These are phyloP conservation scores for Operophtera brumata DNA, from an alignment of 2,888 invertebrate genomes.

Conservation along the genomic window DNA sequence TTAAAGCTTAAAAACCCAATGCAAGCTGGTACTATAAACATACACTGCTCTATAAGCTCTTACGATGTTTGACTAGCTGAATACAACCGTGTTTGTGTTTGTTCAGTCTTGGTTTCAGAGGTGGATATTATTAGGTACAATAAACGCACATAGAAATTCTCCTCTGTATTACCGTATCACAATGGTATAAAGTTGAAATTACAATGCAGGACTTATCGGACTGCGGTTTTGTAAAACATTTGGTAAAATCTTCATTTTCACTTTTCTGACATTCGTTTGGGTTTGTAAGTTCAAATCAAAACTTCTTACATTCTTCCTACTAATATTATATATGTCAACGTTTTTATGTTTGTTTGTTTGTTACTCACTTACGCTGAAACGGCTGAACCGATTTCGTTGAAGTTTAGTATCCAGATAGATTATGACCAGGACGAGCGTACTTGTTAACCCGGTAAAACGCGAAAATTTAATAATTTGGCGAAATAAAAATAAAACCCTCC, in stretches of 20 bases:
- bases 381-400: too few species aligned
- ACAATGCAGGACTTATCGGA: not conserved
- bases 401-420: too few species aligned
- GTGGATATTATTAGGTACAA: constrained; percentile 42
- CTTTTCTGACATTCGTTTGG: not conserved
- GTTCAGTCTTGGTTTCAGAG: constrained; percentile 41
- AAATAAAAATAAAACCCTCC: too few species aligned
- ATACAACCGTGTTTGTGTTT: constrained; percentile 53
- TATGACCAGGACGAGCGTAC: too few species aligned
- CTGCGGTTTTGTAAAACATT: not conserved
- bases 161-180: constrained; percentile 24
- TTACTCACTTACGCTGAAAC: too few species aligned
- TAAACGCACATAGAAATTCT: constrained; percentile 27
- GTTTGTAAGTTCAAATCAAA: too few species aligned
- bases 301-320: too few species aligned
- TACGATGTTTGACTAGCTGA: constrained; percentile 55
- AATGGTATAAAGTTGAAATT: constrained; percentile 17
- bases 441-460: too few species aligned
- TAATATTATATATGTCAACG: too few species aligned
- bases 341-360: too few species aligned
- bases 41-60: constrained; percentile 43
- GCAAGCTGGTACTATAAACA: constrained; percentile 12
- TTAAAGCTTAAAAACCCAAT: constrained; percentile 18
- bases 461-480: too few species aligned
- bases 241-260: not conserved